Evolutionary conservation across 1,140 invertebrate genomes (phyloP).

Genomic region (Ceratina calcarata): DNA sequence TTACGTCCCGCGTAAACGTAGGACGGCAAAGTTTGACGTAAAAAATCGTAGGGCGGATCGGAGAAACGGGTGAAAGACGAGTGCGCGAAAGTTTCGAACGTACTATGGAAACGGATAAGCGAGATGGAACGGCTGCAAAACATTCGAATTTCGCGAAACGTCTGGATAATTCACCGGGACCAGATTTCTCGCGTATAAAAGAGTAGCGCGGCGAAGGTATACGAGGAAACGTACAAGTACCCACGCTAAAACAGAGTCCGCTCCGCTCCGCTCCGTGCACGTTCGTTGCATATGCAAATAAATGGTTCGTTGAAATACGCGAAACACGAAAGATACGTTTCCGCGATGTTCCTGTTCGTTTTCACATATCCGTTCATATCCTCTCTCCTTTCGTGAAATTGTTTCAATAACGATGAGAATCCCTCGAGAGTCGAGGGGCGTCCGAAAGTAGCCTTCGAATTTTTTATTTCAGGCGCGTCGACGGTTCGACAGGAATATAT

Average conservation of each 20-base stretch:
- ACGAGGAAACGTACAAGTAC: not conserved
- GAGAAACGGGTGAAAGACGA: not conserved
- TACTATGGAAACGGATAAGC: not conserved
- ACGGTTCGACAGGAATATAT: too few species aligned
- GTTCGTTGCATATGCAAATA: slow-evolving; percentile 31
- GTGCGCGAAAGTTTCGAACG: not conserved
- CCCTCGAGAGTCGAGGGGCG: too few species aligned
- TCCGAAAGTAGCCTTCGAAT: too few species aligned
- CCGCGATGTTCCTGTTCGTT: not conserved
- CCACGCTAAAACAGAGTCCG: not conserved
- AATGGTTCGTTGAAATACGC: slow-evolving; percentile 18
- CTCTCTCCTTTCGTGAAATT: not conserved
- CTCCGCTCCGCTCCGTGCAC: not conserved
- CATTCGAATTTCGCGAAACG: slow-evolving; percentile 7
- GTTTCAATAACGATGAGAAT: too few species aligned
- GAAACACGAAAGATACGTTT: slow-evolving; percentile 3
- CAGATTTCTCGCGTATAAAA: slow-evolving; percentile 11
- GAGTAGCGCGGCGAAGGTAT: not conserved
- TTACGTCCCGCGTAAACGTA: not conserved
- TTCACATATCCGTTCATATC: not conserved
- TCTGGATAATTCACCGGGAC: not conserved
- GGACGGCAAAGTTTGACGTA: not conserved
- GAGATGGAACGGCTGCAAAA: not conserved
- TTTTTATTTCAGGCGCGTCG: too few species aligned
- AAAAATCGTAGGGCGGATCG: not conserved